Evolutionary conservation across 2,797 vertebrate species (phyloP).

Genomic region (Enteromius unitaeniatus): DNA sequence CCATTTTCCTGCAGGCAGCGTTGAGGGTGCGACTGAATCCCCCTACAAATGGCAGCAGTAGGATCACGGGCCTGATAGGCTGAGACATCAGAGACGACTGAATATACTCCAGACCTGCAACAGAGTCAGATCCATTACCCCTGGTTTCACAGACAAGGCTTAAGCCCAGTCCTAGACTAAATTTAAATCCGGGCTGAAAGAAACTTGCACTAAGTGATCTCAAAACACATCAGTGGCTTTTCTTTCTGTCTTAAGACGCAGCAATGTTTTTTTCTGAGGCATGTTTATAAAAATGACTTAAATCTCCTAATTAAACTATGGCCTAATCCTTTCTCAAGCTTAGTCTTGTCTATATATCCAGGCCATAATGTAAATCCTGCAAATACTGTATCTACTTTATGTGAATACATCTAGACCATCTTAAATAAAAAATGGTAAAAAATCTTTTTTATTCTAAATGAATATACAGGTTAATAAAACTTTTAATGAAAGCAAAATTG

Average conservation of each 20-base stretch:
- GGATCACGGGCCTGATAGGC: constrained; percentile 65
- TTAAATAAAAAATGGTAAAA: not conserved
- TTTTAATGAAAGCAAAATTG: not conserved
- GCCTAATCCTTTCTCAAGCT: no score
- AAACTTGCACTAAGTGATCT: no score
- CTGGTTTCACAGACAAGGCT: no score
- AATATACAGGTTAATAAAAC: not conserved
- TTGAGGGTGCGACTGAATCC: constrained; percentile 83
- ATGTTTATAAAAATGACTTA: no score
- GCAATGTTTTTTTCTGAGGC: no score
- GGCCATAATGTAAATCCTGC: not conserved
- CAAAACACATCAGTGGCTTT: no score
- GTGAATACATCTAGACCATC: not conserved
- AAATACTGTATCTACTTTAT: not conserved
- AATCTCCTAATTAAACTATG: no score
- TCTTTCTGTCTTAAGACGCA: no score
- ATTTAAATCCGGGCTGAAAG: no score
- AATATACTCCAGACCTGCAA: constrained; percentile 85
- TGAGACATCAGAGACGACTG: constrained; percentile 65
- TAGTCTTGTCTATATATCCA: no score
- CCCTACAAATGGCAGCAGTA: constrained; percentile 82
- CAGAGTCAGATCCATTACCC: not conserved
- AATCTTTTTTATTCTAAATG: not conserved
- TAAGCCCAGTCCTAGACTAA: no score
- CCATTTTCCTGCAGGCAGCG: constrained; percentile 76